Base-by-base conservation (phyloP, 2,888 invertebrate genomes). In the Spilarctia lutea region DNA sequence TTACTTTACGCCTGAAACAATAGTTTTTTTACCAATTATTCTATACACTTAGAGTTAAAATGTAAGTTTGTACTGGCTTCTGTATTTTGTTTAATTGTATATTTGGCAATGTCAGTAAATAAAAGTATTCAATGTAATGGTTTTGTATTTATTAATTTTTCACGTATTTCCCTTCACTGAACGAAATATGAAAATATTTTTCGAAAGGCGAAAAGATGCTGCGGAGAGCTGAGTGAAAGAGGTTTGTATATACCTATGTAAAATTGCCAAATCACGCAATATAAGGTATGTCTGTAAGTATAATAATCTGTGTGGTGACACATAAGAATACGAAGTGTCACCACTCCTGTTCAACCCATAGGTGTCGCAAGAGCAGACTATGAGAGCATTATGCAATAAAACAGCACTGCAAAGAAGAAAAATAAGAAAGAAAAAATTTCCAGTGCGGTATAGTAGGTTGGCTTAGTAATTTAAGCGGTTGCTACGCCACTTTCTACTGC, bases 41-140 rank as follows among this genome's bases (percentile, higher is more conserved):
- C 65, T 69, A 27, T 52, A 42, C 10, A 52, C 8, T 1, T 71
- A 73, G n/a, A 66, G 69, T 73, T 56, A 68, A 65, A 70, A 52
- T 39, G 20, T 81, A 81, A 76, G 75, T 75, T 68, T 74, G 67
- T 78, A 75, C 71, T 68, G 42, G 83, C 75, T 79, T 82, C 39
- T 63, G 74, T 70, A 78, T 77, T 76, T 81, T 79, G 75, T 74
- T 74, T 68, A 56, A 71, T 72, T 13, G 45, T 30, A 48, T 45
- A 48, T 56, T 69, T 33, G 77, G 84, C 73, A 42, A 75, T 35
- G 69, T 74, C 71, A 71, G 42, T 76, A 75, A 71, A 71, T 71
- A 65, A 71, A 71, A 35, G 71, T 65, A 33, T 71, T 35, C 30
- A 65, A 52, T 11, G 20, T 39, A 39, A 16, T 48, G 24, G 8